phyloP scores from a whole-genome alignment of 2,113 vertebrate genomes.

The Rhea americana region DNA sequence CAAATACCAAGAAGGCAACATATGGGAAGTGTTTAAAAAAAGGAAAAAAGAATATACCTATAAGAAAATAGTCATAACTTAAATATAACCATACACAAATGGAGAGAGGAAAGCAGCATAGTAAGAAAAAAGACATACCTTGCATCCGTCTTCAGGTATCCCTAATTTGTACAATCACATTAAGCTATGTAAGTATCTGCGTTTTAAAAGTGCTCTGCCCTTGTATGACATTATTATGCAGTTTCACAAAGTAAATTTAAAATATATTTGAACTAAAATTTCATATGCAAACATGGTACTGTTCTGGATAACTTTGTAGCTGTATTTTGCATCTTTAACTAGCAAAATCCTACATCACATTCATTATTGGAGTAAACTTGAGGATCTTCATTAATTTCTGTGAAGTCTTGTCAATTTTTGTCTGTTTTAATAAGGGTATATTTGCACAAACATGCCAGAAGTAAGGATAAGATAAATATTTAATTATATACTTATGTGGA shows the following conservation, averaged over 20 bases:
- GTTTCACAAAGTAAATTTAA: slow-evolving; percentile 12
- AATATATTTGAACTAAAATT: neutral
- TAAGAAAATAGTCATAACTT: neutral
- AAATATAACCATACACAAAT: neutral
- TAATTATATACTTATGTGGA: neutral
- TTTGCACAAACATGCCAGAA: neutral
- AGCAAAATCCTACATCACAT: neutral
- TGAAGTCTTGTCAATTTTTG: neutral
- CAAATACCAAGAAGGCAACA: neutral
- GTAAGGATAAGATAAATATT: neutral
- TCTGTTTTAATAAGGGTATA: neutral
- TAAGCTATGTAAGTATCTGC: neutral
- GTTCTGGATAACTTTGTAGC: neutral
- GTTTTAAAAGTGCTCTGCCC: slow-evolving; percentile 25
- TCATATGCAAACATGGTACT: neutral
- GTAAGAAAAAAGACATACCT: neutral
- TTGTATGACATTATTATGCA: slow-evolving; percentile 1
- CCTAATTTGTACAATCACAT: neutral
- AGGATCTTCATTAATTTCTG: neutral
- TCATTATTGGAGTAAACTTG: neutral
- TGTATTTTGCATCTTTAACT: neutral
- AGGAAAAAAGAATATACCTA: fast-evolving
- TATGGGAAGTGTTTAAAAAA: fast-evolving
- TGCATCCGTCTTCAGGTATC: neutral
- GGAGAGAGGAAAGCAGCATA: neutral